A percentile compares a stretch with the other conserved stretches of the same genome.
Conservation (phyloP, 2,113 vertebrate genomes). For the Sapayoa aenigma region DNA sequence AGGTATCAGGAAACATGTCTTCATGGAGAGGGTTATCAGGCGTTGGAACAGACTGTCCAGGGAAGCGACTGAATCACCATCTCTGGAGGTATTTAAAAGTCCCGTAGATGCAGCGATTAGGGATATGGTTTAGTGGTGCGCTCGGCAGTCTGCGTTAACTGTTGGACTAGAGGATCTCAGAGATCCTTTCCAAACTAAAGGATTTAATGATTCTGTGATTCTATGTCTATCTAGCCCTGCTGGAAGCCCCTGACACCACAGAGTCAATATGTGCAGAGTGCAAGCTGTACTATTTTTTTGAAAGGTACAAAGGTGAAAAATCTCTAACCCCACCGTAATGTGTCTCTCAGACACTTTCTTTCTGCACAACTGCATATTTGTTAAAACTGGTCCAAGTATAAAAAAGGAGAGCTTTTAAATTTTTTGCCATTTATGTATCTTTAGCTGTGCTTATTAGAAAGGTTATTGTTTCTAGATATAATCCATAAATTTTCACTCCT, state of each 20-base stretch:
- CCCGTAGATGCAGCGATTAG: background rate
- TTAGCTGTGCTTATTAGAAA: background rate
- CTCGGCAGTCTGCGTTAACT: background rate
- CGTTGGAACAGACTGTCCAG: background rate
- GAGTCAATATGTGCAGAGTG: accelerated
- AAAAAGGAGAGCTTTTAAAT: background rate
- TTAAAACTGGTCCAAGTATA: background rate
- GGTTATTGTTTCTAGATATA: background rate
- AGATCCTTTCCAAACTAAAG: background rate
- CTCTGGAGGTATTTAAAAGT: background rate
- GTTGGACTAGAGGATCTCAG: background rate
- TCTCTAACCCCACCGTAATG: background rate
- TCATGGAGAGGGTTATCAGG: background rate
- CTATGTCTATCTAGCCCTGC: accelerated
- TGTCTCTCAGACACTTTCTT: background rate
- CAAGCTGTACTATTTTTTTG: background rate
- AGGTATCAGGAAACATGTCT: background rate
- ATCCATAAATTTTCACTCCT: background rate
- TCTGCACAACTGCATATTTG: background rate
- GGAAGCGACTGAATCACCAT: background rate
- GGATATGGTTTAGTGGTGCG: background rate
- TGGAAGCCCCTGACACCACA: background rate
- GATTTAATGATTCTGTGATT: background rate
- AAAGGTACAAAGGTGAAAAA: background rate
- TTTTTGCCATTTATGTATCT: background rate